phyloP scores from a whole-genome alignment of 2,113 vertebrate species.

The Drymodes brunneopygia region DNA sequence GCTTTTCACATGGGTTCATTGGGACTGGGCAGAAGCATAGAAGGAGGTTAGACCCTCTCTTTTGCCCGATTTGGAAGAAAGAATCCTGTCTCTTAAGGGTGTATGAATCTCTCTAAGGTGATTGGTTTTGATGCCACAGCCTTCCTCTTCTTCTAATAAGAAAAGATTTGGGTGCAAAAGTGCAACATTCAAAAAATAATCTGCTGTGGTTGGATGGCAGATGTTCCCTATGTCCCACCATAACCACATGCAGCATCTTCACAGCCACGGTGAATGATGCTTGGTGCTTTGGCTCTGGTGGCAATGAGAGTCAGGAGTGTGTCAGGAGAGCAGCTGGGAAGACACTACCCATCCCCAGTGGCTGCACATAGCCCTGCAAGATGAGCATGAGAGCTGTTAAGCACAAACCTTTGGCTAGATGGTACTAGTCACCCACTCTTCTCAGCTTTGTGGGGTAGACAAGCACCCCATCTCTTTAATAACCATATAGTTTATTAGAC shows the following conservation, averaged over 20 bases:
- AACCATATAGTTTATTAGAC: not conserved
- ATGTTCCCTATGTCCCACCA: not conserved
- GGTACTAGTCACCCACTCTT: not conserved
- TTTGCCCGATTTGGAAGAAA: not conserved
- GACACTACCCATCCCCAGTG: no score
- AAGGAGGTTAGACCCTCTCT: not conserved
- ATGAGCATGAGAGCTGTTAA: not conserved
- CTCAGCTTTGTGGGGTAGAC: not conserved
- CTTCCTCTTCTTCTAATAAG: not conserved
- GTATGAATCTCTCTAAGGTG: not conserved
- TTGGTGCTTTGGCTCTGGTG: not conserved
- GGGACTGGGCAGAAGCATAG: not conserved
- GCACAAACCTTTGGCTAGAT: not conserved
- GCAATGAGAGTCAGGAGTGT: not conserved
- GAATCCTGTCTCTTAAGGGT: not conserved
- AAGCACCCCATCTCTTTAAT: not conserved
- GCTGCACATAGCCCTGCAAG: not conserved
- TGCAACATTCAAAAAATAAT: not conserved
- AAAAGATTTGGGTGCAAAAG: not conserved
- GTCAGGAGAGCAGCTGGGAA: not conserved
- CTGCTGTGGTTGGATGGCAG: not conserved
- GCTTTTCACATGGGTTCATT: not conserved
- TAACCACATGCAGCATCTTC: not conserved
- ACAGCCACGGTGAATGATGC: rapidly evolving
- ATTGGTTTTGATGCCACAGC: not conserved